phyloP scores from a whole-genome alignment of 2,888 invertebrate species.

The Diogma glabrata region DNA sequence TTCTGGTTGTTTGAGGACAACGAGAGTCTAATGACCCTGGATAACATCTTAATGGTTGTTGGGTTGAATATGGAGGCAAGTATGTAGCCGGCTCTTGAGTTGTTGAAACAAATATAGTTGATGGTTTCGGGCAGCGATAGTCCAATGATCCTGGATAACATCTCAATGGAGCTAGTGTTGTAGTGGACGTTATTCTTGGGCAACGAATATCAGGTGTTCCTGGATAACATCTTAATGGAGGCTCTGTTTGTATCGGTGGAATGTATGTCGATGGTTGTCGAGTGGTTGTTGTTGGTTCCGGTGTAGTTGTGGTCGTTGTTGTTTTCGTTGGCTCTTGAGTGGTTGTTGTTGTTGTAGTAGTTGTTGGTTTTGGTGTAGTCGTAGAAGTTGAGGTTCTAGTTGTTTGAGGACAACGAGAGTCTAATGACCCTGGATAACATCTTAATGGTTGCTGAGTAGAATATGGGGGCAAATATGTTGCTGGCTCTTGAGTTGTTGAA shows the following conservation, averaged over 20 bases:
- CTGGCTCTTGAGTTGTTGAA: conserved; percentile 22
- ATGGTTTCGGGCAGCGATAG: background rate
- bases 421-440: conserved; percentile 29
- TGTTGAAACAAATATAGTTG: conserved; percentile 20
- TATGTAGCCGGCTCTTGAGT: conserved; percentile 4
- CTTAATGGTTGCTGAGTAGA: conserved; percentile 17
- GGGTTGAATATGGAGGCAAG: conserved; percentile 18
- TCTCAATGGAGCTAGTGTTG: conserved; percentile 25
- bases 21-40: conserved; percentile 30
- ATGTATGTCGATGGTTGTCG: too few species aligned
- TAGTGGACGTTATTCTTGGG: conserved; percentile 23
- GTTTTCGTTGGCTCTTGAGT: conserved; percentile 22
- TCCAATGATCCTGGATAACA: conserved; percentile 22
- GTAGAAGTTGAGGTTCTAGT: conserved; percentile 20
- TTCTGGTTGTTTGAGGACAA: conserved; percentile 23
- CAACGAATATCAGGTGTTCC: conserved; percentile 31
- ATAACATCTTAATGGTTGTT: conserved; percentile 22
- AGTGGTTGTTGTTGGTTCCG: conserved; percentile 29
- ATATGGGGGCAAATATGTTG: conserved; percentile 10
- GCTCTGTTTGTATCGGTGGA: too few species aligned
- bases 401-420: conserved; percentile 24
- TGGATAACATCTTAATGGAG: conserved; percentile 33
- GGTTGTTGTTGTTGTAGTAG: too few species aligned
- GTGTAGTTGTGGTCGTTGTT: conserved; percentile 20
- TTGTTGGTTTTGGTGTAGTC: too few species aligned